Base-by-base conservation (phyloP, 2,797 vertebrate species). In the Eurystomus glaucurus region DNA sequence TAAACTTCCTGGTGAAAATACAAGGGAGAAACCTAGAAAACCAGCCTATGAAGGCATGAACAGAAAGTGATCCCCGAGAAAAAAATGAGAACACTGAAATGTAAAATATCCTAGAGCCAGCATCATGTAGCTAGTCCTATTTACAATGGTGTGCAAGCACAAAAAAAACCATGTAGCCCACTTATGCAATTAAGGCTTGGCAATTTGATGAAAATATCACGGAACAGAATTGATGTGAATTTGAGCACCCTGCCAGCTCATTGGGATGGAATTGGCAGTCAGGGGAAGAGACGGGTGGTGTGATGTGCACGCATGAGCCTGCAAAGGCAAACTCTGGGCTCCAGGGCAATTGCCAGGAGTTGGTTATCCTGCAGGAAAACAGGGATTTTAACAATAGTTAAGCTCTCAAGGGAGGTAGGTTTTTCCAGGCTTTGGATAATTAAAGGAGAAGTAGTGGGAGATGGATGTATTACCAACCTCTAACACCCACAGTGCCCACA, bases 161-260 rank as follows among this genome's bases (percentile, higher is more conserved):
- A 90, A 93, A 90, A 93, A 93, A 93, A 84, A 3, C 0, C 80
- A 88, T 92, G 94, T 97, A 95, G 93, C 86, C 85, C 94, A 97
- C 95, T 97, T 97, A 96, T 87, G 94, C 93, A 96, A 96, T 96
- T 97, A 97, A 95, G 66, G 74, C 83, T 96, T 97, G 97, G 94
- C 95, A 97, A 97, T 97, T 96, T 96, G 95, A 96, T 97, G 94
- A 97, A 97, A 97, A 97, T 96, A 97, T 96, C 97, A 96, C 68
- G 76, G 93, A 96, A 97, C 90, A 97, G 94, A 96, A 96, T 57
- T 95, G 88, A 94, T 97, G 95, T 92, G 95, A 94, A 94, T 97
- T 93, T 95, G 90, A 97, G 93, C 85, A 90, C 95, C 95, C 92
- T 96, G 96, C 93, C 96, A 97, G 93, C 94, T 97, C 95, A 85